A percentile compares a stretch with the other conserved stretches of the same genome.
Evolutionary conservation across 2,888 invertebrate species (phyloP).

Genomic region (Lepidonotus clava): DNA sequence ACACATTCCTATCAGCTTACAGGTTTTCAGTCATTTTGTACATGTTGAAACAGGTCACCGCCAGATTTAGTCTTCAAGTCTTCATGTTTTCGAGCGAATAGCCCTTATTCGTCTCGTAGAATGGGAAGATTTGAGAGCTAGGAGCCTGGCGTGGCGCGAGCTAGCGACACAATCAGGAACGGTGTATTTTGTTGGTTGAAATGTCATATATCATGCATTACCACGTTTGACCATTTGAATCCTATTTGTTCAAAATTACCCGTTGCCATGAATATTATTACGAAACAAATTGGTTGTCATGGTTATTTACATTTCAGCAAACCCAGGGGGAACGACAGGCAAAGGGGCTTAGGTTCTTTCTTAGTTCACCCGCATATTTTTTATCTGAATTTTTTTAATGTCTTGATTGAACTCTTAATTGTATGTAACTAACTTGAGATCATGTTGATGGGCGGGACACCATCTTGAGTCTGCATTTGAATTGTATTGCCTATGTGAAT

Average conservation of each 20-base stretch:
- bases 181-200: not conserved
- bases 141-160: not conserved
- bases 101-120: not conserved
- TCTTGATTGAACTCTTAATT: not conserved
- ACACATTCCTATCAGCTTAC: slow-evolving; percentile 35
- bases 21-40: slow-evolving; percentile 35
- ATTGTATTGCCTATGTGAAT: slow-evolving; percentile 21
- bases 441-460: too few relatives aligned
- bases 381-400: slow-evolving; percentile 27
- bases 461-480: slow-evolving; percentile 30
- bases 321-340: slow-evolving; percentile 28
- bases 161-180: not conserved
- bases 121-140: slow-evolving; percentile 23
- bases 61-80: slow-evolving; percentile 46
- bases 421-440: not conserved
- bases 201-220: not conserved
- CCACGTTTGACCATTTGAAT: not conserved
- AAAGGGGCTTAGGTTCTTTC: not conserved
- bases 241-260: slow-evolving; percentile 23
- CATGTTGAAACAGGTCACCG: slow-evolving; percentile 3
- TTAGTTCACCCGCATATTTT: not conserved
- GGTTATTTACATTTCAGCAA: slow-evolving; percentile 36
- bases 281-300: not conserved
- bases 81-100: not conserved
- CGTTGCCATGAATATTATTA: slow-evolving; percentile 3